Evolutionary conservation across 2,797 vertebrate genomes (phyloP).

Genomic region (Silurus lanzhouensis): DNA sequence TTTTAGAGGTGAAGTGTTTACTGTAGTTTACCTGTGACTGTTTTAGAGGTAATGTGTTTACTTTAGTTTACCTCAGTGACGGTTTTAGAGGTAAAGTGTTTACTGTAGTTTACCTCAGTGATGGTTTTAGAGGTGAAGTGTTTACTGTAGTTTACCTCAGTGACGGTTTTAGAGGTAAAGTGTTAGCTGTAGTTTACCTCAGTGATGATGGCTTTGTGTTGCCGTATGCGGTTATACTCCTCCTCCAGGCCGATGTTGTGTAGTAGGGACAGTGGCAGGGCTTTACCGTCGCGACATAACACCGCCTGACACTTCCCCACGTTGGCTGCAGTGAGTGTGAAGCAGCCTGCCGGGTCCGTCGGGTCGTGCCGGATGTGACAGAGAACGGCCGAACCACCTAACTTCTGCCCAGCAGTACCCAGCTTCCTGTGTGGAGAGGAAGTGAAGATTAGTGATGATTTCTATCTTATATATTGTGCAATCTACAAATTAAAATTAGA

Average conservation of each 20-base stretch:
- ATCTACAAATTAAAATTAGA: neutral
- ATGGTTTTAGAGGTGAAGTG: neutral
- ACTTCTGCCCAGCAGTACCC: conserved; percentile 94
- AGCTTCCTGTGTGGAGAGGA: conserved; percentile 82
- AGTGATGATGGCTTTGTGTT: conserved; percentile 92
- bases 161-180: conserved; percentile 66
- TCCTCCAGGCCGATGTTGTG: conserved; percentile 86
- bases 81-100: neutral
- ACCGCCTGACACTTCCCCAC: conserved; percentile 91
- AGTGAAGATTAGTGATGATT: neutral
- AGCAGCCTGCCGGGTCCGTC: conserved; percentile 87
- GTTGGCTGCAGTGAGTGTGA: conserved; percentile 90
- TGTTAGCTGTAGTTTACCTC: conserved; percentile 75
- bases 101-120: neutral
- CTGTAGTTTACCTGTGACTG: neutral
- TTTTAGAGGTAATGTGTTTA: neutral
- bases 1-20: neutral
- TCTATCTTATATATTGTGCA: neutral
- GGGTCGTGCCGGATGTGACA: conserved; percentile 96
- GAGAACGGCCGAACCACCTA: conserved; percentile 93
- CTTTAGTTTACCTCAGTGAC: neutral
- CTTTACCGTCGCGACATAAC: conserved; percentile 89
- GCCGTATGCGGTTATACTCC: conserved; percentile 86
- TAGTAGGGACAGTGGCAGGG: conserved; percentile 86
- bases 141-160: conserved; percentile 60